Evolutionary conservation across 2,113 vertebrate genomes (phyloP).

Genomic region (Pardalotus punctatus): DNA sequence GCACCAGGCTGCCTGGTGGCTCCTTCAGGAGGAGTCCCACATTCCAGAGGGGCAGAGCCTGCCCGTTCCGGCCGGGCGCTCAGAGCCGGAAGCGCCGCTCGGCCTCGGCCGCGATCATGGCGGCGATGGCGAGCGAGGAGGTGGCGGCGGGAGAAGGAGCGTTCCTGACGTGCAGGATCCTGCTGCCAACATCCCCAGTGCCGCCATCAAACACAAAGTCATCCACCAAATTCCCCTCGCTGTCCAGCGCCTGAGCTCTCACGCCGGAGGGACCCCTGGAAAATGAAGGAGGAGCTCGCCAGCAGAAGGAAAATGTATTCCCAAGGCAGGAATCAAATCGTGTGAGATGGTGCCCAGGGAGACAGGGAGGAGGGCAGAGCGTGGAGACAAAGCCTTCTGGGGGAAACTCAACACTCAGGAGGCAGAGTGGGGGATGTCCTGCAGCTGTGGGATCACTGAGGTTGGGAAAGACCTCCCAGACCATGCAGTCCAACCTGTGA

Average conservation of each 20-base stretch:
- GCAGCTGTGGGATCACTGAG: fast-evolving
- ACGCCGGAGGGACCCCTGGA: constrained; percentile 91
- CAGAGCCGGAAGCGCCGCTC: constrained; percentile 81
- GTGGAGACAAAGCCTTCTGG: neutral
- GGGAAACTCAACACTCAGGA: neutral
- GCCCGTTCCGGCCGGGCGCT: fast-evolving
- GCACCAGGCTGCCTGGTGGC: neutral
- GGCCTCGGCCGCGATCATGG: constrained; percentile 85
- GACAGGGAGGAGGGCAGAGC: neutral
- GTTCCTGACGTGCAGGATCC: constrained; percentile 91
- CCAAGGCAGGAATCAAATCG: fast-evolving
- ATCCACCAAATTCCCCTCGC: constrained; percentile 86
- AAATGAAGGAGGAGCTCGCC: neutral
- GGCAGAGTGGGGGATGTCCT: neutral
- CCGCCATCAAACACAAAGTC: constrained; percentile 96
- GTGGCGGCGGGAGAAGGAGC: constrained; percentile 96
- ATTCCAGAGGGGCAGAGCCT: fast-evolving
- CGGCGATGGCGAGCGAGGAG: constrained; percentile 92
- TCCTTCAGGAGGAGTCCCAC: neutral
- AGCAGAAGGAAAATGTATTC: fast-evolving
- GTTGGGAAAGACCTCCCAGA: neutral
- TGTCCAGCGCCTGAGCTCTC: constrained; percentile 90
- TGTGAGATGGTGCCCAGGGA: neutral
- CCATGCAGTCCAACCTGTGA: neutral
- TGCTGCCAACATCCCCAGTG: constrained; percentile 77